Percentiles rank a stretch among this genome's conserved stretches.
Conservation (phyloP, 2,797 vertebrate species). For the Capromys pilorides region DNA sequence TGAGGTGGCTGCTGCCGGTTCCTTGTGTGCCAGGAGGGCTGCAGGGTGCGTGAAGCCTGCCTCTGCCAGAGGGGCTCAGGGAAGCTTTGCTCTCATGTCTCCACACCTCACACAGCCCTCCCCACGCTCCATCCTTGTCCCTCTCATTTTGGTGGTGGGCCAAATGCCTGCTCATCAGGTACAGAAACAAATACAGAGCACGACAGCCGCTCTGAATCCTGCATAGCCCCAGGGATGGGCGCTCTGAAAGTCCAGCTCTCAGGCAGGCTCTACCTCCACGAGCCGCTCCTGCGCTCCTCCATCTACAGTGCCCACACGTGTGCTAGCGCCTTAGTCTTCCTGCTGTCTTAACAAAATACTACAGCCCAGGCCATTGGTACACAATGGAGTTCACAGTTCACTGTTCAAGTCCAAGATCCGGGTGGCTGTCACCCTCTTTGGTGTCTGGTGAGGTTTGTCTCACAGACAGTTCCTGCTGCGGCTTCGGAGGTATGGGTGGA, state of each 20-base stretch:
- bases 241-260: background rate
- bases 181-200: background rate
- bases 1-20: background rate
- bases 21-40: background rate
- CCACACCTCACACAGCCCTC: background rate
- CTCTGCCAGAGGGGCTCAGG: background rate
- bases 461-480: background rate
- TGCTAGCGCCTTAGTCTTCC: background rate
- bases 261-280: fast-evolving
- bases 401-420: background rate
- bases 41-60: background rate
- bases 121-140: too few species aligned
- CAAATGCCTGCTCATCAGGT: slow-evolving; percentile 24
- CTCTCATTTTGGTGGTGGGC: slow-evolving; percentile 32
- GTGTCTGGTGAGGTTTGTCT: background rate
- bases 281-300: background rate
- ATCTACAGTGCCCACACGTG: background rate
- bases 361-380: background rate
- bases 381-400: background rate
- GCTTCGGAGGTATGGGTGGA: background rate
- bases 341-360: too few species aligned
- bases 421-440: too few species aligned
- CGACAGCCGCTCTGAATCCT: background rate
- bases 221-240: background rate
- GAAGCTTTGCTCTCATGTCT: background rate